A percentile compares a stretch with the other conserved stretches of the same genome.
Evolutionary conservation across 2,113 vertebrate species (phyloP).

Genomic region (Cricetomys ansorgei): DNA sequence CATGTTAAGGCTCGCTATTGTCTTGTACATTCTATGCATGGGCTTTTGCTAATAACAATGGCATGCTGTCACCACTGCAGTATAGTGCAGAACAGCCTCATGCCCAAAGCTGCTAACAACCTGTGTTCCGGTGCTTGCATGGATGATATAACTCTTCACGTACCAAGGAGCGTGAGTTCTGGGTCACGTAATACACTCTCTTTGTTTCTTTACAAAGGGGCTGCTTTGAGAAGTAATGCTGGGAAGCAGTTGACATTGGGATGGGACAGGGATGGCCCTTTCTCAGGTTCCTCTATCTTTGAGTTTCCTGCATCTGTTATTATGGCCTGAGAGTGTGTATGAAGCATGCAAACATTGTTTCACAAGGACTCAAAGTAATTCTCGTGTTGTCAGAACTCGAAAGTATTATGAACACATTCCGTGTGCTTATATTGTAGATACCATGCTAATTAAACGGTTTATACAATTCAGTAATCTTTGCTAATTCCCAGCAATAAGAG

Average conservation of each 20-base stretch:
- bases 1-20: background rate
- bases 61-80: background rate
- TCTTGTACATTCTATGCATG: accelerated
- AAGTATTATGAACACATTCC: background rate
- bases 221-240: background rate
- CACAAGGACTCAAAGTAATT: background rate
- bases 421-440: conserved; percentile 33
- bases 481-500: conserved; percentile 18
- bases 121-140: background rate
- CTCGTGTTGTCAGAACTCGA: background rate
- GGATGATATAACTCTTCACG: background rate
- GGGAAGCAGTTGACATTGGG: background rate
- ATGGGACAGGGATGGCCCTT: background rate
- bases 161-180: background rate
- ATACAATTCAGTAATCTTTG: background rate
- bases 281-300: background rate
- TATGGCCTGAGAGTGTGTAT: background rate
- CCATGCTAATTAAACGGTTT: conserved; percentile 24
- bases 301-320: background rate
- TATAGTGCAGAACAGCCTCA: background rate
- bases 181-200: background rate
- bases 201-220: background rate
- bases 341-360: background rate
- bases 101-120: background rate
- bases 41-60: background rate